Base-by-base conservation (phyloP, 2,888 invertebrate species). In the Aquatica leii region DNA sequence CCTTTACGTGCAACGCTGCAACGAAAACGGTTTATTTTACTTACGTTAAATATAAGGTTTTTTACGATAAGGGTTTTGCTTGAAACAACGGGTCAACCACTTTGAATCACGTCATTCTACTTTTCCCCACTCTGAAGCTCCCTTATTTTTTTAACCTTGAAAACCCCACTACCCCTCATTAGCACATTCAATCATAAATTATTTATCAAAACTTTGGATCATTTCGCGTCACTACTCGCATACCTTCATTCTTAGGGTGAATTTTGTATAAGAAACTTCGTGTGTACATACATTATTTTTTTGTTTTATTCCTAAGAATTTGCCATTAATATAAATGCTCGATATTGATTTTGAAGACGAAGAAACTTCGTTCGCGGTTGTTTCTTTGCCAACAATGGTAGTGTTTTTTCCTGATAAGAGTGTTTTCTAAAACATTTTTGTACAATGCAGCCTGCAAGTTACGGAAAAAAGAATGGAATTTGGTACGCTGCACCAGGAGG, bases 381-480 rank as follows among this genome's bases (percentile, higher is more conserved):
- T 90, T 77, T 86, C 88, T 58, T 82, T 88, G 74, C 89, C 90
- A 49, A 87, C 86, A 69, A 85, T 85, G 81, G 87, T 88, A 82
- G 78, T 75, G 15, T 35, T 34, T 17, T 24, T 34, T 14, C 8
- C 21, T 1, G n/a, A 54, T 41, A 21, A 12, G 8, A 6, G 1
- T n/a, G 20, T 14, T 21, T 20, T 37, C 41, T 21, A 48, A 58
- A 37, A 14, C 5, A 20, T 49, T 50, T 41, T 18, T 56, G 24
- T 35, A 5, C 31, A 71, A 77, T 78, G 48, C 82, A 94, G 93
- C 92, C 93, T 76, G 93, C 93, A 69, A 93, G 93, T 82, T 94
- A 94, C 85, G 94, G 94, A 65, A 94, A 93, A 83, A 94, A 94
- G 84, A 93, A 93, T 86, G 93, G 93, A 69, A 91, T 91, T 84